Evolutionary conservation across 2,113 vertebrate genomes (phyloP).

Genomic region (Rhinichthys klamathensis): DNA sequence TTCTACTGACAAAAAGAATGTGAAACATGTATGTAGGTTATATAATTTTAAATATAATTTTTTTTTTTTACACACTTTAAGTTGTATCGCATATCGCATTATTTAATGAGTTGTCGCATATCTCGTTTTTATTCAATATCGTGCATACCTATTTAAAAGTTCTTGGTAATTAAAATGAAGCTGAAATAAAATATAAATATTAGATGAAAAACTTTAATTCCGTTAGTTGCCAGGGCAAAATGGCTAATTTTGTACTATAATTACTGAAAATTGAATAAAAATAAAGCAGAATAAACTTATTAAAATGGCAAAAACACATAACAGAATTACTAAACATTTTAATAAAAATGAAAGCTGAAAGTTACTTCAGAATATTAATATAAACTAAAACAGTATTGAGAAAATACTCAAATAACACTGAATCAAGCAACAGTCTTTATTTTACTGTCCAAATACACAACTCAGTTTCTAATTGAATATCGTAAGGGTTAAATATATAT

Average conservation of each 20-base stretch:
- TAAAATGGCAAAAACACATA: neutral
- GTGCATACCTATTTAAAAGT: neutral
- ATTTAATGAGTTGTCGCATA: too few species aligned
- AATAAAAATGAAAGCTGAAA: neutral
- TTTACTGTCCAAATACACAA: neutral
- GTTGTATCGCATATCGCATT: too few species aligned
- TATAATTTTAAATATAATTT: too few species aligned
- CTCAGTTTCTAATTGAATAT: neutral
- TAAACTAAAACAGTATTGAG: neutral
- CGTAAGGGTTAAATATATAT: neutral
- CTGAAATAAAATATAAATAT: too few species aligned
- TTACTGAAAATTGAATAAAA: neutral
- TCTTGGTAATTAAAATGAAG: neutral
- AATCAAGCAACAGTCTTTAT: neutral
- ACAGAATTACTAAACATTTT: neutral
- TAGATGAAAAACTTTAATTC: neutral
- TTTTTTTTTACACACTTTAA: too few species aligned
- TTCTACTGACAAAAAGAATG: too few species aligned
- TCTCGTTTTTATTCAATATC: too few species aligned
- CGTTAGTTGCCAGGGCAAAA: neutral
- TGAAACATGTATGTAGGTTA: too few species aligned
- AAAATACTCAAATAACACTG: neutral
- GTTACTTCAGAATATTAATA: neutral
- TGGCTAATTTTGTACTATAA: neutral
- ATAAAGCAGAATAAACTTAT: neutral